Evolutionary conservation across 1,140 invertebrate genomes (phyloP).

Genomic region (Calycopis cecrops): DNA sequence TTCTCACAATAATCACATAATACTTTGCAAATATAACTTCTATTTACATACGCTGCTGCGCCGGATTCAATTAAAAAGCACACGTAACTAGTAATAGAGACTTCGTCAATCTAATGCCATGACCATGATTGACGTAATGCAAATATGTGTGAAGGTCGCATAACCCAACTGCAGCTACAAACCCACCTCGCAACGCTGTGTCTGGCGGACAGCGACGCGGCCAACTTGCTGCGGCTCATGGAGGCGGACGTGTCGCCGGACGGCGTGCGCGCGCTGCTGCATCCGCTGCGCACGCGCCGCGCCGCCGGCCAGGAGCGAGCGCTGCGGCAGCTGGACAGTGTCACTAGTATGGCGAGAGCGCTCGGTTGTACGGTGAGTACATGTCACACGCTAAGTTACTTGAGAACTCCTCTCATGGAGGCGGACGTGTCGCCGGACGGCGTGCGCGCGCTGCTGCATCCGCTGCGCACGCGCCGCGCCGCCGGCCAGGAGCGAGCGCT

Average conservation of each 20-base stretch:
- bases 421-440: conserved; percentile 81
- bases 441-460: conserved; percentile 64
- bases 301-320: conserved; percentile 81
- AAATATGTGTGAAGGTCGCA: conserved; percentile 63
- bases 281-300: conserved; percentile 77
- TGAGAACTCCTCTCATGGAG: conserved; percentile 79
- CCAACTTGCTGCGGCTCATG: conserved; percentile 82
- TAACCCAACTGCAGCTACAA: conserved; percentile 83
- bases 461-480: conserved; percentile 61
- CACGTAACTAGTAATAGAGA: no score
- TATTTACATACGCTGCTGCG: no score
- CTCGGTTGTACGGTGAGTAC: conserved; percentile 83
- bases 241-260: conserved; percentile 81
- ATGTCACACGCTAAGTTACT: no score
- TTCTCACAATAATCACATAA: no score
- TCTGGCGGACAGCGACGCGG: conserved; percentile 82
- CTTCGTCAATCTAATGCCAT: no score
- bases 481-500: conserved; percentile 81
- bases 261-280: conserved; percentile 79
- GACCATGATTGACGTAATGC: neutral
- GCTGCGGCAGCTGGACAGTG: conserved; percentile 82
- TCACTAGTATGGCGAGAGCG: conserved; percentile 80
- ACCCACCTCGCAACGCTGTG: conserved; percentile 81
- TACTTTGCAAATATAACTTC: no score
- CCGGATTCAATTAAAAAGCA: no score